phyloP scores from a whole-genome alignment of 2,797 vertebrate species.

The Buceros bicornis region DNA sequence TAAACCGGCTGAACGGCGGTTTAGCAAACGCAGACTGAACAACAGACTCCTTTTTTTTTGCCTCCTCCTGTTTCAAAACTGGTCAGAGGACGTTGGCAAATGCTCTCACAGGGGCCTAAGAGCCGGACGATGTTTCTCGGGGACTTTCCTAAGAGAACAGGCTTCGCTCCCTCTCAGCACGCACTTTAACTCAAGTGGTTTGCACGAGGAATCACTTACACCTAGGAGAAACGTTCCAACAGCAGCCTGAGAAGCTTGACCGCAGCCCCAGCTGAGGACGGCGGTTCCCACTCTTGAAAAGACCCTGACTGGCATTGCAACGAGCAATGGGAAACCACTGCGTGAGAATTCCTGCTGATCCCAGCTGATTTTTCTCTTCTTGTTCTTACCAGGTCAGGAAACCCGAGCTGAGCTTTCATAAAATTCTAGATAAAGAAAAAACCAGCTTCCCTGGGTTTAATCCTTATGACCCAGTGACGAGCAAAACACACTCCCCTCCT shows the following conservation, averaged over 20 bases:
- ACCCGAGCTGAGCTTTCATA: background rate
- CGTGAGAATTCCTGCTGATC: accelerated
- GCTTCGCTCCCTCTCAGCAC: background rate
- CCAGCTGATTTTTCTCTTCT: background rate
- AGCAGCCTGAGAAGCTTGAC: background rate
- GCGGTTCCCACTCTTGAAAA: background rate
- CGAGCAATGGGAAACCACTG: accelerated
- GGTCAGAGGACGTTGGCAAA: background rate
- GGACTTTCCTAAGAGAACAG: background rate
- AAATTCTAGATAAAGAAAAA: background rate
- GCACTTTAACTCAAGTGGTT: background rate
- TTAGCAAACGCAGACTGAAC: background rate
- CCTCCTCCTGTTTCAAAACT: background rate
- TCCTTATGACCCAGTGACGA: accelerated
- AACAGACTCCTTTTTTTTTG: background rate
- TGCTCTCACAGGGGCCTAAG: background rate
- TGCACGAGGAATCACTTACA: background rate
- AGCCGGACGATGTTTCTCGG: background rate
- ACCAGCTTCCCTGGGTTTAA: background rate
- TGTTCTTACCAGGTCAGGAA: background rate
- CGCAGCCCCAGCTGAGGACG: accelerated
- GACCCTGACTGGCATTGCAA: accelerated
- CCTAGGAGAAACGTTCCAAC: background rate
- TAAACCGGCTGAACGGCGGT: background rate
- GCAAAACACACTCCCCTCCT: background rate